These are phyloP conservation scores for Drosophila neutralis DNA, from an alignment of 2,888 invertebrate species.

Conservation along the genomic window DNA sequence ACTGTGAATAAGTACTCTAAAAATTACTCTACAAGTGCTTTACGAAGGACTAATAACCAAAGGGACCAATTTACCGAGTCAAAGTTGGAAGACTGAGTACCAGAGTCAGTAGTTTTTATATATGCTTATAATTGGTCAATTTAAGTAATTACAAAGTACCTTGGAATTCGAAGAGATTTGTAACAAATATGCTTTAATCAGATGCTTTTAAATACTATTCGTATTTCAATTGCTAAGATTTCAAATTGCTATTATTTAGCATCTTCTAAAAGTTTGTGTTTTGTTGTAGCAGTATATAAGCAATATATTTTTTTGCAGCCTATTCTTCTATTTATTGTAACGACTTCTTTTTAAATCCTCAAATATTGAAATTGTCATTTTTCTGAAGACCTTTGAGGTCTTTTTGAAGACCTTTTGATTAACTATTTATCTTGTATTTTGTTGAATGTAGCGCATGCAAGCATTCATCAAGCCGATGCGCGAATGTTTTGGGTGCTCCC, in stretches of 20 bases:
- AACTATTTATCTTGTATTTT: neutral
- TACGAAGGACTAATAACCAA: neutral
- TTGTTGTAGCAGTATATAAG: neutral
- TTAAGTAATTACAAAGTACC: neutral
- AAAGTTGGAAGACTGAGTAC: neutral
- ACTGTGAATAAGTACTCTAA: neutral
- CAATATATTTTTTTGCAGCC: neutral
- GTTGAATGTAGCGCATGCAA: slow-evolving; percentile 26
- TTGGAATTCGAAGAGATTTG: neutral
- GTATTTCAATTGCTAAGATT: neutral
- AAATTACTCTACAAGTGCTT: neutral
- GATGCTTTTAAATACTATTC: neutral
- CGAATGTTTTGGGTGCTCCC: neutral
- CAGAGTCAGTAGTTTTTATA: neutral
- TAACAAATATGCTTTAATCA: neutral
- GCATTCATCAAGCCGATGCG: slow-evolving; percentile 19
- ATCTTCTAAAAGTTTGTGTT: neutral
- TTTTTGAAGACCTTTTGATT: neutral
- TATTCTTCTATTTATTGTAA: neutral
- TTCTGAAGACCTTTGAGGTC: neutral
- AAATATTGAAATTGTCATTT: neutral
- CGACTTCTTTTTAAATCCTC: neutral
- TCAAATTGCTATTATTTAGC: neutral
- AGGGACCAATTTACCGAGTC: neutral
- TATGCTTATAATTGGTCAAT: neutral